phyloP scores from a whole-genome alignment of 2,113 vertebrate species.

The Takifugu flavidus region DNA sequence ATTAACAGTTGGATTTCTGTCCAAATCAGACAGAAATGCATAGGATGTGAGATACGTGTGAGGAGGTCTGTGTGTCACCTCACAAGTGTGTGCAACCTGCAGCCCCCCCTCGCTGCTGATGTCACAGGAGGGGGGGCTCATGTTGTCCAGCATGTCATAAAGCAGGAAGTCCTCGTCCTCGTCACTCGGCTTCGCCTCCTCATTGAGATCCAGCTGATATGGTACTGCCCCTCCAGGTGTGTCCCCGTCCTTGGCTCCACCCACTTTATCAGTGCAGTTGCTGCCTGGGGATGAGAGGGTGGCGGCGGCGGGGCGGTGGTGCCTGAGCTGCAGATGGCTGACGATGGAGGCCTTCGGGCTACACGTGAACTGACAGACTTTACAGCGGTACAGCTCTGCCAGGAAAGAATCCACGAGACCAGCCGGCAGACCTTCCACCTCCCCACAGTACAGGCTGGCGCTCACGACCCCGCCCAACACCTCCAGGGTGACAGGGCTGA shows the following conservation, averaged over 20 bases:
- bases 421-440: slow-evolving; percentile 43
- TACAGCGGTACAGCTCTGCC: slow-evolving; percentile 59
- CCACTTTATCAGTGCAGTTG: fast-evolving
- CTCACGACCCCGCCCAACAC: slow-evolving; percentile 28
- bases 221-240: slow-evolving; percentile 22
- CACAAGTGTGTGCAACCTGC: slow-evolving; percentile 55
- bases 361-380: slow-evolving; percentile 70
- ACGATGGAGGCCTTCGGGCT: slow-evolving; percentile 54
- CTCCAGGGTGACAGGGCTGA: slow-evolving; percentile 44
- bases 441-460: slow-evolving; percentile 53
- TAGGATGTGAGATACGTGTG: too few relatives aligned
- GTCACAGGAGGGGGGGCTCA: slow-evolving; percentile 60
- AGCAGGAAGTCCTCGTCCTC: slow-evolving; percentile 71
- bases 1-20: too few relatives aligned
- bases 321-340: slow-evolving; percentile 44
- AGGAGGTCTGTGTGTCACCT: slow-evolving; percentile 46
- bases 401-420: slow-evolving; percentile 70
- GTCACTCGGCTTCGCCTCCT: slow-evolving; percentile 56
- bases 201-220: slow-evolving; percentile 37
- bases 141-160: slow-evolving; percentile 66
- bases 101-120: slow-evolving; percentile 50
- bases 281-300: neutral
- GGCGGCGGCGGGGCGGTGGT: neutral
- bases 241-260: neutral
- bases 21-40: too few relatives aligned